These are phyloP conservation scores for Plectrocnemia conspersa DNA, from an alignment of 1,140 invertebrate species.

Conservation along the genomic window DNA sequence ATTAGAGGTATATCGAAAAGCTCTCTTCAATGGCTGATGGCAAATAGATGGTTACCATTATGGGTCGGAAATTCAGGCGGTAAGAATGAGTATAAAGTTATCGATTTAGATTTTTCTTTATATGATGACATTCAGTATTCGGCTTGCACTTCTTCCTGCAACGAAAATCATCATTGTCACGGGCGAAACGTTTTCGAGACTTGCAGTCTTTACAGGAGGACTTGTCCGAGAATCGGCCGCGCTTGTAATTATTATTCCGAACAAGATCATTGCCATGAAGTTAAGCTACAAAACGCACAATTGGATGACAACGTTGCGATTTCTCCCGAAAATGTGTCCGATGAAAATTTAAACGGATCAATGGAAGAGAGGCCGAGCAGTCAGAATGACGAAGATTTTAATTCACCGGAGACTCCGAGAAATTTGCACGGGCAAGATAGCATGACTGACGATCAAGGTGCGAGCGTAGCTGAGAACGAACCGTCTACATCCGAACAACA, in stretches of 20 bases:
- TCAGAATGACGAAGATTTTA: slow-evolving; percentile 21
- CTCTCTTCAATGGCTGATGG: slow-evolving; percentile 54
- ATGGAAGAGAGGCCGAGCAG: slow-evolving; percentile 1
- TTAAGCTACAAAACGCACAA: background rate
- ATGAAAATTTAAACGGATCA: slow-evolving; percentile 5
- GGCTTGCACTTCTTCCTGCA: slow-evolving; percentile 27
- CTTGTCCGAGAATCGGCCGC: slow-evolving; percentile 7
- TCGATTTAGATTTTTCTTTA: slow-evolving; percentile 49
- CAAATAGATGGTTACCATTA: slow-evolving; percentile 55
- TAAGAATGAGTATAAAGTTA: slow-evolving; percentile 51
- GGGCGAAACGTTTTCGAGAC: slow-evolving; percentile 21
- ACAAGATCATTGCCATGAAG: slow-evolving; percentile 9
- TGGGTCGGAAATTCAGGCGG: slow-evolving; percentile 54
- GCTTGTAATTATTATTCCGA: slow-evolving; percentile 10
- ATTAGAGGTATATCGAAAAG: slow-evolving; percentile 54
- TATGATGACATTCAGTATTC: slow-evolving; percentile 39
- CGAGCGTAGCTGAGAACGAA: slow-evolving; percentile 29
- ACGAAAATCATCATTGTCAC: slow-evolving; percentile 24
- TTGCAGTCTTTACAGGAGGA: slow-evolving; percentile 24
- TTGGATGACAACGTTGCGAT: slow-evolving; percentile 3
- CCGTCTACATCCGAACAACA: slow-evolving; percentile 21
- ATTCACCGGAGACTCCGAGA: slow-evolving; percentile 24
- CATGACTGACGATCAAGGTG: slow-evolving; percentile 27
- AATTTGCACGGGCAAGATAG: slow-evolving; percentile 22
- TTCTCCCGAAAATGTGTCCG: slow-evolving; percentile 11